Conservation (phyloP, 2,797 vertebrate genomes). For the Sebastes hubbsi region DNA sequence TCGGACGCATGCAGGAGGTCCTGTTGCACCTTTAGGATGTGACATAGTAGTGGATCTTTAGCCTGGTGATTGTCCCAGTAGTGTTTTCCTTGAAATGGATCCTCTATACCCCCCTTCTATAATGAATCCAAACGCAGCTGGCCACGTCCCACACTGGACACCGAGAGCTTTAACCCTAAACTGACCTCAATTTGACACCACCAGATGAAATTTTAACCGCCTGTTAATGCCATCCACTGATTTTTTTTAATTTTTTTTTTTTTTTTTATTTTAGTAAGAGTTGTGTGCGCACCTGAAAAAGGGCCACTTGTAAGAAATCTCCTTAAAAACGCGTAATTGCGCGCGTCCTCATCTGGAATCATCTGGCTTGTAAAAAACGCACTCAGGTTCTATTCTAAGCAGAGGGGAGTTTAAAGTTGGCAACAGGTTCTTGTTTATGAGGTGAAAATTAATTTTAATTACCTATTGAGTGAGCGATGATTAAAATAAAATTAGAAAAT, state of each 20-base stretch:
- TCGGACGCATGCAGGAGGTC: conserved; percentile 38
- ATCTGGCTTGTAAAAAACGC: conserved; percentile 59
- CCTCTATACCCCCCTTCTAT: conserved; percentile 80
- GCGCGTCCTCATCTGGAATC: conserved; percentile 28
- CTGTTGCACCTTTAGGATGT: conserved; percentile 88
- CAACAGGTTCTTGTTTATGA: conserved; percentile 63
- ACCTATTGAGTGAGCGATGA: conserved; percentile 58
- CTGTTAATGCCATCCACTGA: conserved; percentile 94
- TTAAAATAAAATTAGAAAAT: conserved; percentile 62
- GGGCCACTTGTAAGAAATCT: conserved; percentile 30
- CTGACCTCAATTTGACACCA: conserved; percentile 99
- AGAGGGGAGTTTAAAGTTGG: conserved; percentile 53
- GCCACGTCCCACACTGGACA: conserved; percentile 94
- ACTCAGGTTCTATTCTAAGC: conserved; percentile 48
- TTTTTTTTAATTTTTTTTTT: conserved; percentile 71
- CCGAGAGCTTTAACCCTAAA: conserved; percentile 98
- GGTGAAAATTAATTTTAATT: conserved; percentile 66
- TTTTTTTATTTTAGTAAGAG: conserved; percentile 52
- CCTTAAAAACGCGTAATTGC: conserved; percentile 41
- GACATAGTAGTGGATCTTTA: conserved; percentile 89
- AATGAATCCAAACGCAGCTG: conserved; percentile 98
- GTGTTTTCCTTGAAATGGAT: conserved; percentile 98
- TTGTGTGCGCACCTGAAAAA: conserved; percentile 43
- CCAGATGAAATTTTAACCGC: conserved; percentile 97
- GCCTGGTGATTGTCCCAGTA: conserved; percentile 91